Percentiles rank a stretch among this genome's conserved stretches.
These are phyloP conservation scores for Ophioninae sp. DNA, from an alignment of 2,888 invertebrate genomes.

Conservation along the genomic window DNA sequence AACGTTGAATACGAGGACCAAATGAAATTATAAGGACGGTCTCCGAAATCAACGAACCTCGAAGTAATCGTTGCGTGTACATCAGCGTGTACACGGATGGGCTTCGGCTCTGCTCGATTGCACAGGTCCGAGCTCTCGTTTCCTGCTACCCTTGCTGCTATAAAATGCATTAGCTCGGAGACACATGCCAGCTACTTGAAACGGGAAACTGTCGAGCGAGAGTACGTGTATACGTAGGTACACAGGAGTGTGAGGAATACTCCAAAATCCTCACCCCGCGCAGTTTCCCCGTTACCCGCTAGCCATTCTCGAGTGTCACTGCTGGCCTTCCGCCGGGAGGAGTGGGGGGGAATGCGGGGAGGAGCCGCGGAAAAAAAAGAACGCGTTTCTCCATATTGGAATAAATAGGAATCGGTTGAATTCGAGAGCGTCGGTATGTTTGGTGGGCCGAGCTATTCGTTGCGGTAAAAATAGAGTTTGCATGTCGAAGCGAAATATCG, in stretches of 20 bases:
- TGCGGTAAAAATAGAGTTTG: not conserved
- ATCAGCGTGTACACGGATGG: conserved; percentile 25
- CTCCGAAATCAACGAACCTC: too few species aligned
- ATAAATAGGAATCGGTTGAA: not conserved
- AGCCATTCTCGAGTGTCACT: conserved; percentile 7
- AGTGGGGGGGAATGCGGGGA: too few species aligned
- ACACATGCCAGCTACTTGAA: conserved; percentile 54
- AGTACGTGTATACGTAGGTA: conserved; percentile 10
- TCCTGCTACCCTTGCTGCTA: conserved; percentile 63
- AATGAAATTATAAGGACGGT: too few species aligned
- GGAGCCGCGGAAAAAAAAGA: too few species aligned
- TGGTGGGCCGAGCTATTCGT: not conserved
- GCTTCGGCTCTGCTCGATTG: conserved; percentile 27
- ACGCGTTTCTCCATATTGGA: conserved; percentile 13
- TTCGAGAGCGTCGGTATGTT: conserved; percentile 5
- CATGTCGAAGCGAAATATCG: not conserved
- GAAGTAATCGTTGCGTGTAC: conserved; percentile 4
- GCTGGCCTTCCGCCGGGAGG: not conserved
- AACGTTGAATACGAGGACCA: too few species aligned
- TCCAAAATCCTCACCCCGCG: conserved; percentile 23
- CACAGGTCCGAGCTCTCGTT: conserved; percentile 38
- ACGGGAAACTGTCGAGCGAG: conserved; percentile 51
- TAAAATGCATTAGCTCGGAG: conserved; percentile 74
- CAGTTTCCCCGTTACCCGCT: not conserved
- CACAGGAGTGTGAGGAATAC: conserved; percentile 6